Conservation (phyloP, 2,797 vertebrate genomes). For the Liparis tanakae region DNA sequence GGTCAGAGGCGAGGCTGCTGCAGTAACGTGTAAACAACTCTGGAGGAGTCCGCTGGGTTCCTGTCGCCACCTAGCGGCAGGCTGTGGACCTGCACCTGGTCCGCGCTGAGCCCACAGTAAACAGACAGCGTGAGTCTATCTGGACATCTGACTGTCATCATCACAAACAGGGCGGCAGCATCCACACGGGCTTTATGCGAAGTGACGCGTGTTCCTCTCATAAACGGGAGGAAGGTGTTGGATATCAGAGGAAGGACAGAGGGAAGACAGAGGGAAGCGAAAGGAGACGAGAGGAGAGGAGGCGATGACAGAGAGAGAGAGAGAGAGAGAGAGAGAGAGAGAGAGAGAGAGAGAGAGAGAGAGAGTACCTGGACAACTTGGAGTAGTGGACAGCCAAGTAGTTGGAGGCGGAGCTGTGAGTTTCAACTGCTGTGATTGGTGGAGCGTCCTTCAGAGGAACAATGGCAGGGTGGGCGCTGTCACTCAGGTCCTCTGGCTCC, state of each 20-base stretch:
- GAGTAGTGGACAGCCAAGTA: constrained; percentile 82
- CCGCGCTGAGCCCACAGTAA: constrained; percentile 61
- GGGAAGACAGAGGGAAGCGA: constrained; percentile 24
- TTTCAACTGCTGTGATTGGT: constrained; percentile 62
- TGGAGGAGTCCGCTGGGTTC: constrained; percentile 68
- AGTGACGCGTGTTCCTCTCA: too few species aligned
- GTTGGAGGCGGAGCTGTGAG: constrained; percentile 54
- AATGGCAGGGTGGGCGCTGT: constrained; percentile 79
- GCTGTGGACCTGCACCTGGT: constrained; percentile 77
- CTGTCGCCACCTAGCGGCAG: constrained; percentile 72
- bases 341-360: not conserved
- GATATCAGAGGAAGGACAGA: constrained; percentile 26
- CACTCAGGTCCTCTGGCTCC: constrained; percentile 81
- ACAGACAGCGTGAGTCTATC: constrained; percentile 46
- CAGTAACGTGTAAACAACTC: constrained; percentile 76
- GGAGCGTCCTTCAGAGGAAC: constrained; percentile 80
- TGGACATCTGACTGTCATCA: constrained; percentile 17
- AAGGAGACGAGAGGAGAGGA: not conserved
- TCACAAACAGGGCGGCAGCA: too few species aligned
- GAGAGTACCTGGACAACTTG: constrained; percentile 72
- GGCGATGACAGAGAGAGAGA: constrained; percentile 9
- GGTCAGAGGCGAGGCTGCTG: constrained; percentile 57
- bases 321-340: not conserved
- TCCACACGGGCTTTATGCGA: too few species aligned
- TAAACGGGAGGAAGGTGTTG: constrained; percentile 39